Evolutionary conservation across 2,113 vertebrate species (phyloP), one percentile per base, ranked within the genome.

Genomic region (Balaenoptera acutorostrata): DNA sequence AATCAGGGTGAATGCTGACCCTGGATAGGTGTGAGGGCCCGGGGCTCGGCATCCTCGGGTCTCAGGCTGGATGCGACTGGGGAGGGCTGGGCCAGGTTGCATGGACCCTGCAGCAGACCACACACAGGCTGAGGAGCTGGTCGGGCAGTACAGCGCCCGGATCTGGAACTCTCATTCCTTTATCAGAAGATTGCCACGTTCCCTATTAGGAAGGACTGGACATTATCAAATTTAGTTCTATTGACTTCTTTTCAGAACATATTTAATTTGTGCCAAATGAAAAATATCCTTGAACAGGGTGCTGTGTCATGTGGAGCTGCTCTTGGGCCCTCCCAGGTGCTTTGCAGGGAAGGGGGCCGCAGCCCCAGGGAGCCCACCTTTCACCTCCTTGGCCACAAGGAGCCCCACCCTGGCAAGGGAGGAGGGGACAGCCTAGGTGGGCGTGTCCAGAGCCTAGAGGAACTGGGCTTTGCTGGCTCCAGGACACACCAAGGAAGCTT

Each of bases 241-340:
- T 68, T 92, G 77, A 80, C 31, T 71, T 96, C 89, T 88, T 96
- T 96, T 89, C 84, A 92, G 69, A 84, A 82, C 63, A 72, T 46
- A 88, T 84, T 92, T 92, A 95, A 88, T 96, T 95, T 92, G 71
- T 12, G 29, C 72, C 69, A 57, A 64, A 55, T 89, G 96, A 92
- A 88, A 95, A 95, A 41, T 61, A 71, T 61, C 41, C 61, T 71
- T 63, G 71, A 69, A 69, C n/a, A 41, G 52, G 23, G 27, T 63
- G 33, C 20, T 80, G 27, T 29, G 52, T 59, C 63, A 27, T 1
- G 0, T 72, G 75, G 66, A 81, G 2, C 75, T 31, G 3, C n/a
- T 21, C 68, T 41, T 17, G 46, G 77, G 77, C 59, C 36, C 27
- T 2, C 4, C 27, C 23, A 49, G 31, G 49, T 39, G 46, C 39